Evolutionary conservation across 2,888 invertebrate genomes (phyloP), one percentile per base, ranked within the genome.

Genomic region (Parnassius orleans): DNA sequence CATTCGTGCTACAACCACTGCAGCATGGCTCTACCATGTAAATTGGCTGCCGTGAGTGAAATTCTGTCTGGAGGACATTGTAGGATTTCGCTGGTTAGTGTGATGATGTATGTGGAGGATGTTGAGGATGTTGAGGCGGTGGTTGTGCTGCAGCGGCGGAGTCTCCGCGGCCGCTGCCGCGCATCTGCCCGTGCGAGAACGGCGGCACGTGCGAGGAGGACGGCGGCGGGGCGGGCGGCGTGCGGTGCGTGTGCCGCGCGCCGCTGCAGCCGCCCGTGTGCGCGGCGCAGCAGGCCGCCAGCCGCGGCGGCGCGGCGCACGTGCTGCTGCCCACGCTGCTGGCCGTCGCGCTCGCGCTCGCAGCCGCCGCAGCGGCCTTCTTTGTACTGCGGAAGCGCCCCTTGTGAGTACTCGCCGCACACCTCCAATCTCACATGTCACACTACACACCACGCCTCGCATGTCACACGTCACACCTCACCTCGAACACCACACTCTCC

Each of bases 311-410:
- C 0, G 92, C 95, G 0, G 94, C 96, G 0, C 95, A 96, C 10
- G 95, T 98, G 64, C 92, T 97, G 56, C 94, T 97, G 71, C 97
- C 98, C 7, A 94, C 97, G 72, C 93, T 97, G 79, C 94, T 98
- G 41, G 62, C 57, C 33, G 92, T 96, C 44, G 92, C 96, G 65
- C 79, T 97, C 57, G 81, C 97, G 71, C 92, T 97, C 24, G 89
- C 95, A 63, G 91, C 95, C 52, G 94, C 93, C 15, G 96, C 95
- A 14, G 96, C 95, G 44, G 94, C 96, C 41, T 96, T 96, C 93
- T 94, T 96, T 86, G 95, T 96, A 79, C 92, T 96, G 62, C 93
- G 95, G 69, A 95, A 95, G 81, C 92, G 94, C 72, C 95, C 96
- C 72, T 95, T 96, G 96, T 96, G 92, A 95, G 95, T 93, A 65